Percentiles rank a stretch among this genome's conserved stretches.
Evolutionary conservation across 2,888 invertebrate genomes (phyloP).

Genomic region (Ptilodon capucinus): DNA sequence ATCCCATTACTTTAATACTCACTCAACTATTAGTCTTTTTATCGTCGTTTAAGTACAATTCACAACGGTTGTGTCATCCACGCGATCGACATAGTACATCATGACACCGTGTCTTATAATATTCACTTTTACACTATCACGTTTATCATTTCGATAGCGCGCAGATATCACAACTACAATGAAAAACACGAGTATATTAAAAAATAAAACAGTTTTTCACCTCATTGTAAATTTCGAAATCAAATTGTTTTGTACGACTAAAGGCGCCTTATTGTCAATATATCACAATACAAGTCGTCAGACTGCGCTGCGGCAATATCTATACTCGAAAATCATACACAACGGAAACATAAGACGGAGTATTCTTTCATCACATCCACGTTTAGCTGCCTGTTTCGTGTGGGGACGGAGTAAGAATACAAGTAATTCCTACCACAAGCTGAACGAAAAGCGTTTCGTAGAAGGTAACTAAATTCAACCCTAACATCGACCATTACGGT

Average conservation of each 20-base stretch:
- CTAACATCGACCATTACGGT: too few species aligned
- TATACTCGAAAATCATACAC: slow-evolving; percentile 9
- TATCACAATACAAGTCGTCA: slow-evolving; percentile 60
- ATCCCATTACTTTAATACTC: slow-evolving; percentile 55
- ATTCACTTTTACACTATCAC: background rate
- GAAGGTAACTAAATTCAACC: too few species aligned
- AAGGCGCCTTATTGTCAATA: slow-evolving; percentile 69
- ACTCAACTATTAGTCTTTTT: slow-evolving; percentile 63
- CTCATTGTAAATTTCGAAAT: slow-evolving; percentile 39
- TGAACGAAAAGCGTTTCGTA: too few species aligned
- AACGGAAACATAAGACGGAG: slow-evolving; percentile 22
- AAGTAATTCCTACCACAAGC: too few species aligned
- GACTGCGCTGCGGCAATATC: slow-evolving; percentile 15
- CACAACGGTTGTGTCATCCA: slow-evolving; percentile 15
- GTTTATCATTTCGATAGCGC: background rate
- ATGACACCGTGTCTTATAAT: background rate
- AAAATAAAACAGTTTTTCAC: slow-evolving; percentile 42
- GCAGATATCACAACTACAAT: slow-evolving; percentile 9
- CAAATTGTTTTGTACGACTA: slow-evolving; percentile 46
- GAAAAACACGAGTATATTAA: slow-evolving; percentile 26
- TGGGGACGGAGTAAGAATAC: too few species aligned
- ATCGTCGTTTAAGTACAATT: slow-evolving; percentile 68
- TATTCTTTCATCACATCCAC: slow-evolving; percentile 23
- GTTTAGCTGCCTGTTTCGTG: too few species aligned
- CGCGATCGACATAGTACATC: slow-evolving; percentile 2